Evolutionary conservation across 2,888 invertebrate species (phyloP).

Genomic region (Onthophagus sagittarius): DNA sequence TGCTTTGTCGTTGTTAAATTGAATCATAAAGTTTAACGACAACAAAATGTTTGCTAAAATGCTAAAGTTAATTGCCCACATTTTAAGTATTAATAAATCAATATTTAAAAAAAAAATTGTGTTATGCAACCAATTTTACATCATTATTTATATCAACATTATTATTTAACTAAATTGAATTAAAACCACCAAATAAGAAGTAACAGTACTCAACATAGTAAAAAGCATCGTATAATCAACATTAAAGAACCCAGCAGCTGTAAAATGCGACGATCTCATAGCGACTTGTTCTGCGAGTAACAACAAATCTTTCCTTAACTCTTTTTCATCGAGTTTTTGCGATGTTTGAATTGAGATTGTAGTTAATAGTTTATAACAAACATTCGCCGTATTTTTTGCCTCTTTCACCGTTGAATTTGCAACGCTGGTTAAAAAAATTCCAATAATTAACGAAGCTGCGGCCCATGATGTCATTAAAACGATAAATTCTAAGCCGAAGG

Average conservation of each 20-base stretch:
- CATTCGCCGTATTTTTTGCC: constrained; percentile 10
- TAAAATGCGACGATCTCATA: constrained; percentile 15
- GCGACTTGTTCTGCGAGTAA: constrained; percentile 18
- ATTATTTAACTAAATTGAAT: constrained; percentile 19
- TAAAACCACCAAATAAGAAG: constrained; percentile 20
- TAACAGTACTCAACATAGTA: constrained; percentile 21
- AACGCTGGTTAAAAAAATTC: constrained; percentile 12
- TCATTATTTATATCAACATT: too few relatives aligned
- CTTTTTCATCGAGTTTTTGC: constrained; percentile 6
- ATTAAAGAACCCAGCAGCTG: constrained; percentile 22
- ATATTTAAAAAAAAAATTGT: too few relatives aligned
- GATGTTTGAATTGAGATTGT: neutral
- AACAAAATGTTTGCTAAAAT: constrained; percentile 18
- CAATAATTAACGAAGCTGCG: constrained; percentile 13
- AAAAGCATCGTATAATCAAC: constrained; percentile 23
- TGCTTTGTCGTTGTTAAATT: constrained; percentile 9
- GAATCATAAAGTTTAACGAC: constrained; percentile 19
- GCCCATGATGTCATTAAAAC: constrained; percentile 16
- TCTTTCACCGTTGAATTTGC: constrained; percentile 14
- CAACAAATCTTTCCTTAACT: constrained; percentile 19
- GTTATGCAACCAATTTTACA: too few relatives aligned
- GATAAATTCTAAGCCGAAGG: constrained; percentile 6
- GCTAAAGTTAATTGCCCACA: constrained; percentile 17
- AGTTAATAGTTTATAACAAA: constrained; percentile 15
- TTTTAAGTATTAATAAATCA: too few relatives aligned